Base-by-base conservation (phyloP, 2,888 invertebrate species). In the Eurytoma californica region DNA sequence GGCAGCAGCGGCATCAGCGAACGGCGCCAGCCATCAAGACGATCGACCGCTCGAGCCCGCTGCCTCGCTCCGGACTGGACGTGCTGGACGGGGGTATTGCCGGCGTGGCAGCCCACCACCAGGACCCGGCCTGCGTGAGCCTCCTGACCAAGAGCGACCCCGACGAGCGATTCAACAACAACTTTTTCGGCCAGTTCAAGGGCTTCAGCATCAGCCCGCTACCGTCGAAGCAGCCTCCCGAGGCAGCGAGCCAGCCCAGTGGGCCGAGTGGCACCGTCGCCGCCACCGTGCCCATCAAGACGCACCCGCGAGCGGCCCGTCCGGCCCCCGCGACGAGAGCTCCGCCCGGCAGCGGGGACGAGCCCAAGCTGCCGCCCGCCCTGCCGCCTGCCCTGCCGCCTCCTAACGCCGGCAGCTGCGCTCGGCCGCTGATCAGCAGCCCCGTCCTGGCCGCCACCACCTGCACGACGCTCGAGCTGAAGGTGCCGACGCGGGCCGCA, bases 151-250 rank as follows among this genome's bases (percentile, higher is more conserved):
- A 90, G 80, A 80, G 85, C 58, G 88, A 88, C 30, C 78, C 84
- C 16, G 89, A 89, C 81, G 92, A 65, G 88, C 92, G 51, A 90
- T 92, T 90, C 84, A 88, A 90, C 83, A 91, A 91, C 84, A 94
- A 94, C 85, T 94, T 97, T 91, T 96, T 96, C 88, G 97, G 97
- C 0, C 95, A 96, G 86, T 96, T 96, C 91, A 96, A 95, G 90
- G 97, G 97, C 0, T 97, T 97, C 90, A 94, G 95, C 0, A 92
- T 97, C 63, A 92, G 94, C 0, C 95, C 95, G 0, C 91, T 94
- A 0, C 92, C 89, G 1, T 53, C 60, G n/a, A 13, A 1, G 94
- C 94, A 4, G 20, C 16, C 28, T 14, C 49, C 1, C 53, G 92
- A 91, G 84, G 14, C 89, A 90, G 28, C 55, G 30, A 24, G 20